Base-by-base conservation (phyloP, 2,888 invertebrate species). In the Gibbula magus region DNA sequence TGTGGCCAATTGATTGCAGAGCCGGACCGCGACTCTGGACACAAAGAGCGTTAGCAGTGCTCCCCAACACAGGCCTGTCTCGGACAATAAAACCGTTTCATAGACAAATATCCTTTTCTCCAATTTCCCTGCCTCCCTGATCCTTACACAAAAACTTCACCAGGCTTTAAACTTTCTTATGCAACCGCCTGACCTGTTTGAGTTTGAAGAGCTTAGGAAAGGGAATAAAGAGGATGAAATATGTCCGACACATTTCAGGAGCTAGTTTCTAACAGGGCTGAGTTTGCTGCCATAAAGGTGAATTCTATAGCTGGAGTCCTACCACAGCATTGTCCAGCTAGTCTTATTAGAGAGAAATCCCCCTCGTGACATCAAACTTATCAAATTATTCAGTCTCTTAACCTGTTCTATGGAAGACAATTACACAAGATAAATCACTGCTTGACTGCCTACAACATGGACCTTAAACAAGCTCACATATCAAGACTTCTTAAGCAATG, bases 211-310 rank as follows among this genome's bases (percentile, higher is more conserved):
- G 39, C 35, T 70, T 70, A 32, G 20, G 70, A 32, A n/a, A 20
- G 39, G 32, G 70, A 70, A 39, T 70, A 70, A 70, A 70, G 70
- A 70, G 70, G 70, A 70, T 70, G 70, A 70, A 70, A 39, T 70
- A 70, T 70, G 70, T 70, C 32, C 35, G 70, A 32, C 70, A 70
- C 70, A 45, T 45, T 45, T 45, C 70, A 39, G 70, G 35, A 20
- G 35, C 29, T 16, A 70, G 10, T 70, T 35, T 18, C 70, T 35
- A 39, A 70, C 35, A 70, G 39, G 3, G 32, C 29, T 70, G 35
- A 70, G 70, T 39, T 35, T 70, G 35, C n/a, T 20, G 35, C 70
- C 70, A 70, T 35, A 39, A 70, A 70, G 70, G 20, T 4, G 39
- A 39, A 18, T 35, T 10, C 32, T 45, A 45, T 45, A 45, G 45